Evolutionary conservation across 2,113 vertebrate species (phyloP), one percentile per base, ranked within the genome.

Genomic region (Synodontis membranacea): DNA sequence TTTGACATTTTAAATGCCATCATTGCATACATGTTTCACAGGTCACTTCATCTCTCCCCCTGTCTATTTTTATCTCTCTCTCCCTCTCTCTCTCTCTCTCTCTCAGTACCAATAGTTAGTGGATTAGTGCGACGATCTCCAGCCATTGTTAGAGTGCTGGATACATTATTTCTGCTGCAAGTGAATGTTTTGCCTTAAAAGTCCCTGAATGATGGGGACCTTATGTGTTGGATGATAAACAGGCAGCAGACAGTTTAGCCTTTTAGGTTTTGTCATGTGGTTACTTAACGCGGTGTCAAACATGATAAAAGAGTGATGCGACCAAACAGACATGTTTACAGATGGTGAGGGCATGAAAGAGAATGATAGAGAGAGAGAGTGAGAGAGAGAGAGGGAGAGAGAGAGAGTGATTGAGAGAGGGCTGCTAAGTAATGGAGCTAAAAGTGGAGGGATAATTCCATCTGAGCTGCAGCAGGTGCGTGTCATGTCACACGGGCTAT

Each of bases 361-460:
- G 46, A 76, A 25, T 7, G 25, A 52, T 48, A 46, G 54, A 84
- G 4, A 68, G 66, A 31, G 48, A 50, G 39, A 17, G 25, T 56
- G 62, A n/a, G 50, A 75, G 83, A 10, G 54, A 80, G 64, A 81
- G 34, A 17, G 28, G 14, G 56, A 17, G 25, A 64, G 62, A n/a
- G 50, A 75, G 83, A 10, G 50, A 60, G 62, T 19, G 62, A 80
- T 3, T 15, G 54, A 80, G 64, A 81, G 34, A 17, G 28, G 14
- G 56, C 31, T 54, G 84, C 76, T 87, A 88, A 87, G 83, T 79
- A 83, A 39, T 34, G 2, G 46, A 52, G 90, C 87, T 91, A 21
- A 92, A 92, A 88, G 90, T 79, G 84, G 89, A 87, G 66, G 70
- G 90, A 84, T 86, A 92, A 91, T 88, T 84, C 89, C 83, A 88